Conservation (phyloP, 2,113 vertebrate species). For the Corydoras sp. region DNA sequence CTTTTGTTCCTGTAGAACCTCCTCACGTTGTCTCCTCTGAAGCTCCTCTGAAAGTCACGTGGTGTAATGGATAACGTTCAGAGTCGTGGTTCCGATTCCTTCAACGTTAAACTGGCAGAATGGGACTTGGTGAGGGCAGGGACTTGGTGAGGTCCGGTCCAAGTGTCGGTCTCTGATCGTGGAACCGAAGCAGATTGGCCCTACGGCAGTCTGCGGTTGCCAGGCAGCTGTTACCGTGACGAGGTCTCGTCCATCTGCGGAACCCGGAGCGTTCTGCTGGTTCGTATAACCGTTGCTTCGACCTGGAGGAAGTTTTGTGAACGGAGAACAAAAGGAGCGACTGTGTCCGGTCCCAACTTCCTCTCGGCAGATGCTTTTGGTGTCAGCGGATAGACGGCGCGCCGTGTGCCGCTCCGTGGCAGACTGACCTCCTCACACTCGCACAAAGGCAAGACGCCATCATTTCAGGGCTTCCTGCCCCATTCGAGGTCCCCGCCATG, state of each 20-base stretch:
- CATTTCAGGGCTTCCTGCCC: conserved; percentile 17
- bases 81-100: too few species aligned
- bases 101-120: too few species aligned
- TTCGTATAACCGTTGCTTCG: too few species aligned
- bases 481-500: neutral
- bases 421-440: conserved; percentile 3
- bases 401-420: neutral
- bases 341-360: conserved; percentile 16
- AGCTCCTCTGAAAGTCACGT: too few species aligned
- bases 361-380: conserved; percentile 9
- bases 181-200: too few species aligned
- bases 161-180: too few species aligned
- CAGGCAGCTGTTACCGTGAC: neutral
- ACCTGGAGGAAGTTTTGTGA: conserved; percentile 21
- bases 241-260: neutral
- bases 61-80: too few species aligned
- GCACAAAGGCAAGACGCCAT: conserved; percentile 12
- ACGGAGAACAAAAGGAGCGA: conserved; percentile 13
- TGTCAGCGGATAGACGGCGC: neutral
- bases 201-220: too few species aligned
- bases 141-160: too few species aligned
- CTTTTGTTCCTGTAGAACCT: too few species aligned
- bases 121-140: too few species aligned
- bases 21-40: too few species aligned
- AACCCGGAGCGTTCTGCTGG: neutral